phyloP scores from a whole-genome alignment of 2,888 invertebrate species.

The Drosophila ustulata region DNA sequence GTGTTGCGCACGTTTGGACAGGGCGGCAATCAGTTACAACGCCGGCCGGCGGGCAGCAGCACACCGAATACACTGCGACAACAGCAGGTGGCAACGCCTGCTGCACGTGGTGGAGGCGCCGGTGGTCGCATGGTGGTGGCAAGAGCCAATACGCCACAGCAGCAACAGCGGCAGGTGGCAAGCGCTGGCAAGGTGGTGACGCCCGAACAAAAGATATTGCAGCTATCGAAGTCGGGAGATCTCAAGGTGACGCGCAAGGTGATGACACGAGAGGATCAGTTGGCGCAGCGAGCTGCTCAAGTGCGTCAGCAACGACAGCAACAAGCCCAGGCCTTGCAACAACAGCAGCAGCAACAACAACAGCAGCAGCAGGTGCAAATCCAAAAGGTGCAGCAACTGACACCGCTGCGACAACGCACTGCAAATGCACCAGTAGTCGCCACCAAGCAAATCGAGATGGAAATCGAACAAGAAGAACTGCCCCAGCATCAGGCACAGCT shows the following conservation, averaged over 20 bases:
- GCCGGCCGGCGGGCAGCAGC: slow-evolving; percentile 53
- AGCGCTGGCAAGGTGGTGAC: slow-evolving; percentile 75
- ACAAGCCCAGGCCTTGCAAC: slow-evolving; percentile 60
- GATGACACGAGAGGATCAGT: slow-evolving; percentile 82
- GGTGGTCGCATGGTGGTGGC: slow-evolving; percentile 76
- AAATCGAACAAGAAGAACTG: slow-evolving; percentile 69
- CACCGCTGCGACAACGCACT: slow-evolving; percentile 83
- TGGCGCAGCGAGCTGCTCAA: slow-evolving; percentile 72
- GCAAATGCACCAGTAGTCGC: slow-evolving; percentile 79
- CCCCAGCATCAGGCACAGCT: slow-evolving; percentile 86
- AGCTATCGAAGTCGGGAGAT: slow-evolving; percentile 86
- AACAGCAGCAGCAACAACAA: slow-evolving; percentile 62
- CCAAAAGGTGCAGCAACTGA: slow-evolving; percentile 86
- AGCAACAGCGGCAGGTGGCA: slow-evolving; percentile 29
- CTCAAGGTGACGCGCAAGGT: slow-evolving; percentile 85
- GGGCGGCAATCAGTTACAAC: slow-evolving; percentile 54
- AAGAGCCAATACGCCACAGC: slow-evolving; percentile 49
- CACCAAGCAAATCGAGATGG: slow-evolving; percentile 57
- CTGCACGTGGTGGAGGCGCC: slow-evolving; percentile 24
- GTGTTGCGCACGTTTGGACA: slow-evolving; percentile 63
- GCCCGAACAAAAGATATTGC: slow-evolving; percentile 85
- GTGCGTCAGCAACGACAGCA: slow-evolving; percentile 71
- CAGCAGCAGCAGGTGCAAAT: slow-evolving; percentile 70
- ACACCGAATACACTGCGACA: slow-evolving; percentile 29
- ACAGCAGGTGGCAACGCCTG: slow-evolving; percentile 34